Evolutionary conservation across 2,888 invertebrate species (phyloP).

Genomic region (Piscicola geometra): DNA sequence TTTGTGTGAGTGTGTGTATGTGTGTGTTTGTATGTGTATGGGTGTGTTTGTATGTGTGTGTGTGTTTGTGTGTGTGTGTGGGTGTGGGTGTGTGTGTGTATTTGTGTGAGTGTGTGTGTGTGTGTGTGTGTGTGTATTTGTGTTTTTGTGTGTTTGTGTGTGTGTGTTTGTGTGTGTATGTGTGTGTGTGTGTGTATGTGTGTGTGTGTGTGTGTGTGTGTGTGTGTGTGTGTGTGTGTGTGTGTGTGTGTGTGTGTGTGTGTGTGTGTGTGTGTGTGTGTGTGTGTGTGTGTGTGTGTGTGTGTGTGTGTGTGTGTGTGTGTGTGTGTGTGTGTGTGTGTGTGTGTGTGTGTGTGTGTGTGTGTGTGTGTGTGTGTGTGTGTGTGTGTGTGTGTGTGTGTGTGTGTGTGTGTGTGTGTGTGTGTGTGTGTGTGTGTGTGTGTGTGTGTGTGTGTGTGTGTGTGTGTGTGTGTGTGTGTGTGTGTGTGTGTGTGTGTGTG

Average conservation of each 20-base stretch:
- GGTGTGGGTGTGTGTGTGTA: conserved; percentile 19
- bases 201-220: conserved; percentile 23
- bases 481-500: conserved; percentile 19
- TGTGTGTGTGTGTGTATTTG: conserved; percentile 22
- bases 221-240: conserved; percentile 23
- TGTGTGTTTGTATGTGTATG: conserved; percentile 19
- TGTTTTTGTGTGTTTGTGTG: conserved; percentile 17
- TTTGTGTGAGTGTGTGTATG: conserved; percentile 18
- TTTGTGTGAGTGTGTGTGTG: conserved; percentile 19
- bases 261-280: conserved; percentile 23
- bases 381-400: conserved; percentile 15
- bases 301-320: conserved; percentile 21
- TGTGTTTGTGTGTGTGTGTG: conserved; percentile 21
- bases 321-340: conserved; percentile 16
- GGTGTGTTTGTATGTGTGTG: conserved; percentile 21
- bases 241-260: conserved; percentile 23
- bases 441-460: conserved; percentile 16
- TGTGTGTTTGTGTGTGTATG: conserved; percentile 20
- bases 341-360: conserved; percentile 15
- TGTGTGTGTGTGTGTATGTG: conserved; percentile 24
- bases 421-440: conserved; percentile 15
- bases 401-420: conserved; percentile 15
- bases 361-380: conserved; percentile 15
- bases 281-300: conserved; percentile 23
- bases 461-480: conserved; percentile 20